Base-by-base conservation (phyloP, 1,140 invertebrate genomes). In the Drosophila virilis region DNA sequence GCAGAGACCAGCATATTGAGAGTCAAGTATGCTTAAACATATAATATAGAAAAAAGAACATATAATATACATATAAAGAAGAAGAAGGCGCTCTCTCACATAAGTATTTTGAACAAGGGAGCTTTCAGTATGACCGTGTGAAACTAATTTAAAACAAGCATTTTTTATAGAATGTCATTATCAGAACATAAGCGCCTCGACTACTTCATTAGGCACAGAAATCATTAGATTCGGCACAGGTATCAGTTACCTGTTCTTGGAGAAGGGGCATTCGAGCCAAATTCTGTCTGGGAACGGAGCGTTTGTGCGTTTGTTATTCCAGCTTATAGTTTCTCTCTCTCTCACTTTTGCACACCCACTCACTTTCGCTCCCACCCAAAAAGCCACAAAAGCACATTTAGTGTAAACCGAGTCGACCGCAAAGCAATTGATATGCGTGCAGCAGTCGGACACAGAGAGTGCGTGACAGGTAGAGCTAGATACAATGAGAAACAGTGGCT, bases 301-400 rank as follows among this genome's bases (percentile, higher is more conserved):
- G 12, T 13, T 12, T 51, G 9, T 13, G n/a, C 22, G 13, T 42
- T 13, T 32, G 54, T 59, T 3, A 5, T 58, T 12, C 58, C 13
- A 22, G 43, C 8, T 6, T 22, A 1, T 22, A 8, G 10, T 33
- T 32, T 52, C 45, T 28, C 35, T 32, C 8, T 40, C 6, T 61
- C 17, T 48, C 28, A 7, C 8, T 37, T 32, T 15, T 3, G 22
- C 22, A 22, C 22, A 3, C 22, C 3, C 22, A 22, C 3, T 3
- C 22, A 15, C 13, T 37, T 8, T 15, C 13, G 7, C n/a, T 52
- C 43, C 13, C 43, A 15, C 43, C 22, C 50, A 13, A 61, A 67
- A 76, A 73, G 77, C 83, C 83, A 78, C 83, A 85, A 75, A 85
- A 81, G 82, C 83, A 74, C 83, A 85, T 85, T 85, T 86, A 82